Base-by-base conservation (phyloP, 2,113 vertebrate species). In the Ascaphus truei region DNA sequence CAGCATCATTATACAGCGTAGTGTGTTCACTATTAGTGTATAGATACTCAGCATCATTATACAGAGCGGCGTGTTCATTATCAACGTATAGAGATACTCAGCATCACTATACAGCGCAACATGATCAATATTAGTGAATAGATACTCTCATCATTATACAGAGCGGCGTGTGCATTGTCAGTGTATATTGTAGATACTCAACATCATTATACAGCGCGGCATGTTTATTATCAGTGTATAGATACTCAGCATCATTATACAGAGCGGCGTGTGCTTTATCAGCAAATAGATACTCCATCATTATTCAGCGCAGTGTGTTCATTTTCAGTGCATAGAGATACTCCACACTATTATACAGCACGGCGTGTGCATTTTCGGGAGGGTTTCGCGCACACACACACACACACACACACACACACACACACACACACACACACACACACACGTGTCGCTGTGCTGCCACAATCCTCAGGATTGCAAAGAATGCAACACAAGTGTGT, bases 401-500 rank as follows among this genome's bases (percentile, higher is more conserved):
- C n/a, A n/a, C n/a, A n/a, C 53, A 51, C 20, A 48, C 22, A 41
- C 47, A 36, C 58, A 26, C 34, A 39, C 10, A n/a, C 53, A 51
- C 20, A 48, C 22, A 41, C 47, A 36, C 58, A 26, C 34, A 39
- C 10, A n/a, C 53, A 51, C 20, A 48, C 22, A 41, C 47, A 36
- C 58, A 26, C 34, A 39, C 10, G 34, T 66, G 51, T 29, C 50
- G 16, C 52, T 33, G 26, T 47, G 43, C 55, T 43, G 2, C 25
- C 66, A 68, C 55, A 50, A 41, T 59, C n/a, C 55, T 58, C 30
- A 16, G 67, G 67, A 61, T 61, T 61, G 45, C 57, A 41, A 25
- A 26, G 56, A 16, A 71, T 61, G 67, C 66, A 59, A 48, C 56
- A 71, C 67, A 71, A 71, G 57, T 71, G 64, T 57, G 67, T 41